Evolutionary conservation across 2,888 invertebrate genomes (phyloP).

Genomic region (Andrena marginata): DNA sequence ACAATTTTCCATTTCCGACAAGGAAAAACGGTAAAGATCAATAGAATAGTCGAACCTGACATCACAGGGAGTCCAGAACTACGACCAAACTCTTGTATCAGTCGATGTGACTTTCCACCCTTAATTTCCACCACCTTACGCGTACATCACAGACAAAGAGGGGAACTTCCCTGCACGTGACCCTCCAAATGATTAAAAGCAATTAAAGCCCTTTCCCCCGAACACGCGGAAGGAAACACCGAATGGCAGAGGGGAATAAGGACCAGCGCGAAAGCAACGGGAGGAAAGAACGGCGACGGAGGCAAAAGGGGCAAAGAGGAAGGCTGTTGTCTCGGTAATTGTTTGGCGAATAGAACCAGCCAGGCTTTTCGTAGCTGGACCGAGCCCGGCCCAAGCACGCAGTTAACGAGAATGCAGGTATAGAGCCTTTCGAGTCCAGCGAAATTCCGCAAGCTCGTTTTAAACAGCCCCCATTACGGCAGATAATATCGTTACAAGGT

Average conservation of each 20-base stretch:
- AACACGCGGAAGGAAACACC: slow-evolving; percentile 20
- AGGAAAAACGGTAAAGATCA: not conserved
- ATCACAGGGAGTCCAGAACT: not conserved
- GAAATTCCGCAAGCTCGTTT: slow-evolving; percentile 48
- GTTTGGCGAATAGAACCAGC: slow-evolving; percentile 55
- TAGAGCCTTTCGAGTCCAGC: slow-evolving; percentile 26
- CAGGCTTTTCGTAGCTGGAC: slow-evolving; percentile 9
- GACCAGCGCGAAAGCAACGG: slow-evolving; percentile 3
- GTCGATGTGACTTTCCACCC: slow-evolving; percentile 14
- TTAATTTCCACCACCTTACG: slow-evolving; percentile 29
- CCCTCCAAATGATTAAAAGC: slow-evolving; percentile 44
- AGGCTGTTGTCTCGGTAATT: slow-evolving; percentile 47
- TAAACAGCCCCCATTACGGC: slow-evolving; percentile 31
- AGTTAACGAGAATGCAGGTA: slow-evolving; percentile 11
- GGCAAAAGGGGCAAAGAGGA: slow-evolving; percentile 12
- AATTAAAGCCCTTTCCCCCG: slow-evolving; percentile 42
- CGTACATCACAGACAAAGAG: not conserved
- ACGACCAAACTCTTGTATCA: not conserved
- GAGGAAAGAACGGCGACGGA: not conserved
- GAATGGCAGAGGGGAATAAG: not conserved
- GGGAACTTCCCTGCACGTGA: not conserved
- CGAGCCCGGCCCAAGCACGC: slow-evolving; percentile 16
- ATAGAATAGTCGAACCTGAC: too few species aligned
- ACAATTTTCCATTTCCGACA: too few species aligned
- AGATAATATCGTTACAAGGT: slow-evolving; percentile 41